A percentile compares a stretch with the other conserved stretches of the same genome.
Evolutionary conservation across 2,888 invertebrate genomes (phyloP).

Genomic region (Hyposoter dolosus): DNA sequence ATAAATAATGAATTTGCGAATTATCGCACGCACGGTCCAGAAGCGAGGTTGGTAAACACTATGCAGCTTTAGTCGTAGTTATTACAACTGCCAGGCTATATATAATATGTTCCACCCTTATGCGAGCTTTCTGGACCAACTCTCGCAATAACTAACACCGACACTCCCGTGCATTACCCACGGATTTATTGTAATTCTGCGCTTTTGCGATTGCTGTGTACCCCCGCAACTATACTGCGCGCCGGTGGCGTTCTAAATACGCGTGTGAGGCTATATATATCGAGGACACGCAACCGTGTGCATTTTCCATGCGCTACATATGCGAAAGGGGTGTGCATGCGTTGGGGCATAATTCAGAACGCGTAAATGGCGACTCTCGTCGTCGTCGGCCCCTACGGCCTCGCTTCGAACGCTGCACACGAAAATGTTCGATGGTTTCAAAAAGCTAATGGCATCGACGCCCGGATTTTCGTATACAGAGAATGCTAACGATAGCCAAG

Average conservation of each 20-base stretch:
- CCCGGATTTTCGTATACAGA: conserved; percentile 67
- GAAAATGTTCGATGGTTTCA: conserved; percentile 43
- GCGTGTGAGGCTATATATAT: conserved; percentile 68
- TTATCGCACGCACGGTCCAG: conserved; percentile 32
- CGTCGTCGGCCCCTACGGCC: conserved; percentile 46
- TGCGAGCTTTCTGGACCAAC: conserved; percentile 73
- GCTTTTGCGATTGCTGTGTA: conserved; percentile 81
- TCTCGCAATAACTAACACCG: conserved; percentile 81
- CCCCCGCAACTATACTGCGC: conserved; percentile 74
- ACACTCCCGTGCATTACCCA: conserved; percentile 79
- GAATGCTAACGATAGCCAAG: conserved; percentile 57
- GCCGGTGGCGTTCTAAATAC: conserved; percentile 62
- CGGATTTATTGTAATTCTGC: conserved; percentile 84
- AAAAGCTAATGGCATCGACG: conserved; percentile 67
- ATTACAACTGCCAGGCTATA: conserved; percentile 34
- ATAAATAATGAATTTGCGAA: conserved; percentile 67
- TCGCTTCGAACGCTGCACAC: conserved; percentile 50
- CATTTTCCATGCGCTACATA: conserved; percentile 31
- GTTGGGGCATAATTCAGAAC: conserved; percentile 76
- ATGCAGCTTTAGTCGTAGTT: conserved; percentile 42
- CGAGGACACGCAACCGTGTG: not conserved
- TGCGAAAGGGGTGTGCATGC: conserved; percentile 52
- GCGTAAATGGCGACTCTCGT: conserved; percentile 73
- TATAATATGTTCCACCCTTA: conserved; percentile 13
- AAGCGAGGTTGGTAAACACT: conserved; percentile 50